Conservation (phyloP, 53 echinoderm and acorn worm species). For the Stichopus horrens region DNA sequence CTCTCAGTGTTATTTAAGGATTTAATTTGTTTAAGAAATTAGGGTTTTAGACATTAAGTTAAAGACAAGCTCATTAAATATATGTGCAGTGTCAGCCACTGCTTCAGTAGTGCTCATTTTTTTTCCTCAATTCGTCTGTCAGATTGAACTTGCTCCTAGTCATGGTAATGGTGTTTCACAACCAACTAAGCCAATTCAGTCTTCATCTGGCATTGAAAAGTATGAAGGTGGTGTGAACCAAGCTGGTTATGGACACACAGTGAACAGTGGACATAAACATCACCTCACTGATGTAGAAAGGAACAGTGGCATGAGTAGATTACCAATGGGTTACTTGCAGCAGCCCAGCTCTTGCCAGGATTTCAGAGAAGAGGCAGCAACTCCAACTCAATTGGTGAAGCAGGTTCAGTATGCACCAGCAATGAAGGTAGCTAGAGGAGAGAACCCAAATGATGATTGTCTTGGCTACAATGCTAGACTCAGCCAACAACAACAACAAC, state of each 20-base stretch:
- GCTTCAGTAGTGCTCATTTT: too few relatives aligned
- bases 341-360: background rate
- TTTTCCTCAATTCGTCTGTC: too few relatives aligned
- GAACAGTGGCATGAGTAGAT: too few relatives aligned
- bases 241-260: background rate
- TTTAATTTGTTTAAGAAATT: too few relatives aligned
- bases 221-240: background rate
- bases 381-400: slow-evolving; percentile 17
- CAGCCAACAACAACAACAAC: background rate
- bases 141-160: background rate
- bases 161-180: background rate
- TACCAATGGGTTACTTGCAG: slow-evolving; percentile 29
- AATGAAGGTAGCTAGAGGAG: background rate
- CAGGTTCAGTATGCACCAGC: slow-evolving; percentile 33
- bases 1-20: too few relatives aligned
- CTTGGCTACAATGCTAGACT: too few relatives aligned
- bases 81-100: too few relatives aligned
- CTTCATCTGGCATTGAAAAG: slow-evolving; percentile 2
- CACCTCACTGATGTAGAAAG: background rate
- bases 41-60: too few relatives aligned
- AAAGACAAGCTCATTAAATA: too few relatives aligned
- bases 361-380: background rate
- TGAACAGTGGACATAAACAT: background rate
- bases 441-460: background rate
- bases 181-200: background rate